Conservation (phyloP, 2,888 invertebrate genomes). For the Yponomeuta cagnagella region DNA sequence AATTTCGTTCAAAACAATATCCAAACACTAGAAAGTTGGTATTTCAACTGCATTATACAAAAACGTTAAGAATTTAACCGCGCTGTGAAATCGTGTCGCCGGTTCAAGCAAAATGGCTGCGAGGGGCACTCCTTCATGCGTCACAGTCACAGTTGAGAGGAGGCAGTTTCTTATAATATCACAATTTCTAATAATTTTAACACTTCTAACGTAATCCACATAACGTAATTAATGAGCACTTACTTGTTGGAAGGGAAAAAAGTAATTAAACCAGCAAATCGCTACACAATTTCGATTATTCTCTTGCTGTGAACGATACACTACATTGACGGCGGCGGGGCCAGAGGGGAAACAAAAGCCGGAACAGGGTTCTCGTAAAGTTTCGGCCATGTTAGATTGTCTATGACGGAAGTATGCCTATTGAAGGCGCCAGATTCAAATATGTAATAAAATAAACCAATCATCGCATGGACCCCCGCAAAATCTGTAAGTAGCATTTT, state of each 20-base stretch:
- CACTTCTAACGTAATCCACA: constrained; percentile 51
- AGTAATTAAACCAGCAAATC: constrained; percentile 74
- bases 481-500: no score
- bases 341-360: constrained; percentile 73
- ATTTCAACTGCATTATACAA: neutral
- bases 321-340: constrained; percentile 74
- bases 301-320: constrained; percentile 74
- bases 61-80: constrained; percentile 34
- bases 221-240: constrained; percentile 55
- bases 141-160: constrained; percentile 69
- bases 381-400: constrained; percentile 53
- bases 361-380: constrained; percentile 72
- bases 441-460: neutral
- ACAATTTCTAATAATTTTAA: constrained; percentile 25
- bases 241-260: constrained; percentile 75
- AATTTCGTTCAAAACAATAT: neutral
- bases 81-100: constrained; percentile 72
- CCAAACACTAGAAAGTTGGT: neutral
- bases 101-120: constrained; percentile 75
- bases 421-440: constrained; percentile 16
- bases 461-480: neutral
- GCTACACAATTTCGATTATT: constrained; percentile 72
- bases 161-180: constrained; percentile 41
- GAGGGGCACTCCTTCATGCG: constrained; percentile 76
- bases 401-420: constrained; percentile 18